Evolutionary conservation across 2,888 invertebrate genomes (phyloP), one percentile per base, ranked within the genome.

Genomic region (Macrosiphum euphorbiae): DNA sequence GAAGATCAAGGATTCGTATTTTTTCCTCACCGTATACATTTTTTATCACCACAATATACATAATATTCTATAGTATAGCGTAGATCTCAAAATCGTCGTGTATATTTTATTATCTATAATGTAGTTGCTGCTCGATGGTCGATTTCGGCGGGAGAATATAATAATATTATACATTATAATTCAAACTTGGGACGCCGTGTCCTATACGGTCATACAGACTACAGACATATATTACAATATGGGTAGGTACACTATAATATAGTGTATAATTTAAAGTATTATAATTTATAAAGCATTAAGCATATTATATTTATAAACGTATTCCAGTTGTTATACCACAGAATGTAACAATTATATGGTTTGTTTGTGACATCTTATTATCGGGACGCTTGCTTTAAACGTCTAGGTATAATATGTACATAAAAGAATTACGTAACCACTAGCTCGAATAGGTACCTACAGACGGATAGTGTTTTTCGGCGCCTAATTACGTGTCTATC

Each of bases 1-100:
- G 41, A 86, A 58, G 44, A 91, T 91, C 91, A 91, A 91, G 85
- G 91, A 91, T 85, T 52, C 11, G 8, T 78, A 24, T 90, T 78
- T 41, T 91, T 84, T 78, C 47, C 28, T 61, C 55, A n/a, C 8
- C 11, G 41, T 50, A 13, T 26, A 44, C 11, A n/a, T 90, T 90
- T 90, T 78, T 90, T 1, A 11, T 8, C 24, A 67, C 11, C n/a
- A 67, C 20, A 90, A 47, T 88, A 44, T 44, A 85, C 11, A 86
- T 50, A 87, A n/a, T 55, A 88, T 88, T 0, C 20, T 20, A 78
- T 8, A 35, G 13, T 35, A 35, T 41, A 35, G 3, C 20, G 88
- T 88, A 41, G 10, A 88, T 41, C 2, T 16, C 28, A 28, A 58
- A 61, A 58, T 41, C 58, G 47, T 90, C 26, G 11, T 90, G 16